A percentile compares a stretch with the other conserved stretches of the same genome.
Evolutionary conservation across 1,140 invertebrate genomes (phyloP).

Genomic region (Helicoverpa zea): DNA sequence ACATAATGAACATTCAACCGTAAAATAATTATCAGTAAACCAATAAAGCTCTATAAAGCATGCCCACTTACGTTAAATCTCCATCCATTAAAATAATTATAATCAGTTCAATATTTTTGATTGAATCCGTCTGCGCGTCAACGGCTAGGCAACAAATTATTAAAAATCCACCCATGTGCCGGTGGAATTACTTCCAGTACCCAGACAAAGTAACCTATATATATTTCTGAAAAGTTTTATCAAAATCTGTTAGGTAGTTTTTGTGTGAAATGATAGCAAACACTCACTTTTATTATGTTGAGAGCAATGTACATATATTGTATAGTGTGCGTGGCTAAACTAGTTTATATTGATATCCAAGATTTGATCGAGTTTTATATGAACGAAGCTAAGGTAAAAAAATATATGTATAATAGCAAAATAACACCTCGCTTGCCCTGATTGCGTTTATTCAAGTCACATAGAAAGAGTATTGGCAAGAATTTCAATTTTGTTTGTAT

Average conservation of each 20-base stretch:
- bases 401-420: slow-evolving; percentile 1
- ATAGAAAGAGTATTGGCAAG: slow-evolving; percentile 7
- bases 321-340: too few species aligned
- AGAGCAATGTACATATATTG: too few species aligned
- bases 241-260: too few species aligned
- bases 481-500: slow-evolving; percentile 31
- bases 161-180: background rate
- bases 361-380: too few species aligned
- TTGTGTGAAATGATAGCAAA: too few species aligned
- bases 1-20: background rate
- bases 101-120: slow-evolving; percentile 48
- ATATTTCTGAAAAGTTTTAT: too few species aligned
- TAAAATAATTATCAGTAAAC: background rate
- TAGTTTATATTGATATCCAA: too few species aligned
- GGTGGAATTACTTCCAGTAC: too few species aligned
- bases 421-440: background rate
- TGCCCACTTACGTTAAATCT: slow-evolving; percentile 6
- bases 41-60: slow-evolving; percentile 37
- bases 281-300: too few species aligned
- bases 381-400: too few species aligned
- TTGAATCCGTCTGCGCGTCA: slow-evolving; percentile 24
- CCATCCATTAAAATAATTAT: slow-evolving; percentile 29
- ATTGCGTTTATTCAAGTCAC: slow-evolving; percentile 17
- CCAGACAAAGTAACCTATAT: too few species aligned
- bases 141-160: background rate